Percentiles rank a stretch among this genome's conserved stretches.
phyloP scores from a whole-genome alignment of 1,140 invertebrate species.

The Dreissena polymorpha region DNA sequence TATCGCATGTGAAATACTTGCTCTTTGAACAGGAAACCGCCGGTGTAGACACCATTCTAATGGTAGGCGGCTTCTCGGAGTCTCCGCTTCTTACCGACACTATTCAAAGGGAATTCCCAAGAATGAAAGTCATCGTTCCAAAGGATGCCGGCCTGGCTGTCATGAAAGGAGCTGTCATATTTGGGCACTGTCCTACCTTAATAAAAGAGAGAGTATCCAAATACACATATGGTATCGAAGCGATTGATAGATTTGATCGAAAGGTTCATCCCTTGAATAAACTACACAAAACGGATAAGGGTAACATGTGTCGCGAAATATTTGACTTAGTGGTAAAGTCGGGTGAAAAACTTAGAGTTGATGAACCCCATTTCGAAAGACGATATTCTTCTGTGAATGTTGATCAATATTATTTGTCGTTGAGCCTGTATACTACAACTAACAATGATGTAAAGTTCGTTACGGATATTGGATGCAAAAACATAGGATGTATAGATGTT shows the following conservation, averaged over 20 bases:
- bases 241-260: neutral
- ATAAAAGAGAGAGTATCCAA: neutral
- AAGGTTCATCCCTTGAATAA: neutral
- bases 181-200: neutral
- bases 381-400: neutral
- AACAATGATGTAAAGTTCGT: neutral
- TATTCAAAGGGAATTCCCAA: neutral
- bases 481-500: neutral
- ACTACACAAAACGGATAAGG: neutral
- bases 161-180: conserved; percentile 23
- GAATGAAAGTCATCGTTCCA: conserved; percentile 1
- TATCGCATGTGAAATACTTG: neutral
- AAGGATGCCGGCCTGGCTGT: conserved; percentile 9
- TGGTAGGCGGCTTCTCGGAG: conserved; percentile 20
- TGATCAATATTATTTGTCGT: neutral
- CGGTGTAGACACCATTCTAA: neutral
- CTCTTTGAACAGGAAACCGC: neutral
- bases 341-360: neutral
- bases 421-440: neutral
- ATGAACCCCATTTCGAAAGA: neutral
- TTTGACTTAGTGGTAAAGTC: neutral
- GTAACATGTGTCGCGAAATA: neutral
- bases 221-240: conserved; percentile 1
- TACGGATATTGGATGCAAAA: neutral
- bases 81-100: neutral